Evolutionary conservation across 1,140 invertebrate species (phyloP).

Genomic region (Drosophila miranda): DNA sequence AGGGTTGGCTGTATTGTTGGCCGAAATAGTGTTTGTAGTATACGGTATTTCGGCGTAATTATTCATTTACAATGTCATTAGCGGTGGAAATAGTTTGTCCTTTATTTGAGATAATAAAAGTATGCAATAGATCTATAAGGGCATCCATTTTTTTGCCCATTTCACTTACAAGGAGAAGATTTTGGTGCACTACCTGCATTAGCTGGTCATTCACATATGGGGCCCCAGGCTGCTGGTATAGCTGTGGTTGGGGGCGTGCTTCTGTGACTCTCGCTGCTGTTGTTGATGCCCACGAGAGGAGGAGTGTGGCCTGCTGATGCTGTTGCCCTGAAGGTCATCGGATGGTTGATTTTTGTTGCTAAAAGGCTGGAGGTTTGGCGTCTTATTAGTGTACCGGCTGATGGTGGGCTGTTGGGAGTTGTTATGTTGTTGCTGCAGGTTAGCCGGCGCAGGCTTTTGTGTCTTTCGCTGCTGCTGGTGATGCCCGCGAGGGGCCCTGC

Average conservation of each 20-base stretch:
- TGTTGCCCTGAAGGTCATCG: not conserved
- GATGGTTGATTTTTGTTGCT: not conserved
- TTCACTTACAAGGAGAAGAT: not conserved
- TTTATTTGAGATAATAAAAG: not conserved
- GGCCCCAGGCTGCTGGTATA: not conserved
- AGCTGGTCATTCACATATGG: not conserved
- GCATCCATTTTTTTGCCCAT: not conserved
- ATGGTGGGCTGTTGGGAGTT: not conserved
- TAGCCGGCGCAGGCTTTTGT: no score
- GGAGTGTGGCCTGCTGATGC: not conserved
- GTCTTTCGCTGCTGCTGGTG: no score
- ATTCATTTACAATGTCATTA: not conserved
- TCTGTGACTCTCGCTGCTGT: no score
- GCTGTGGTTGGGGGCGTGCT: not conserved
- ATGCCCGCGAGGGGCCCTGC: no score
- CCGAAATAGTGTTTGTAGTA: not conserved
- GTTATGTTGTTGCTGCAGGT: not conserved
- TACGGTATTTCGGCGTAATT: not conserved
- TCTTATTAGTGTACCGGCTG: not conserved
- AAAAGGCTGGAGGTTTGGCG: not conserved
- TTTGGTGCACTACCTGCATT: not conserved
- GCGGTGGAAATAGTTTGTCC: not conserved
- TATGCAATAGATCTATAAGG: not conserved
- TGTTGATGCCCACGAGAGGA: no score
- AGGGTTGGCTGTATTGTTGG: not conserved